These are phyloP conservation scores for Drosophila nr. fundita DNA, from an alignment of 2,888 invertebrate genomes.

Conservation along the genomic window DNA sequence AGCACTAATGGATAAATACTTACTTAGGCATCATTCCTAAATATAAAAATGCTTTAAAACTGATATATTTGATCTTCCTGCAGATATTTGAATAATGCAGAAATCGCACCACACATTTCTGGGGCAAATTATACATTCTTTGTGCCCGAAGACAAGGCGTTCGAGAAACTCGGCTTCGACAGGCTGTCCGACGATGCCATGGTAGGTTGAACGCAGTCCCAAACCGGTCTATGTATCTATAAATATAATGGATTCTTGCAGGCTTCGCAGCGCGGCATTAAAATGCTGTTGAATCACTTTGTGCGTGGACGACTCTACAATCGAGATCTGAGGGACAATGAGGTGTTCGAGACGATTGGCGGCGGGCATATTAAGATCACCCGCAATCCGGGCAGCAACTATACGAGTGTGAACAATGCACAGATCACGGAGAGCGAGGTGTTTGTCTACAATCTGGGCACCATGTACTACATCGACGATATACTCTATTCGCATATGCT, in stretches of 20 bases:
- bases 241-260: slow-evolving; percentile 53
- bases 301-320: slow-evolving; percentile 88
- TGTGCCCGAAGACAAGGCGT: slow-evolving; percentile 89
- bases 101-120: slow-evolving; percentile 87
- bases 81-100: slow-evolving; percentile 88
- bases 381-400: slow-evolving; percentile 85
- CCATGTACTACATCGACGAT: slow-evolving; percentile 88
- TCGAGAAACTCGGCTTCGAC: slow-evolving; percentile 87
- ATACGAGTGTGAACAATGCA: slow-evolving; percentile 86
- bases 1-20: neutral
- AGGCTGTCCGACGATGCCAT: slow-evolving; percentile 86
- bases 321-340: slow-evolving; percentile 86
- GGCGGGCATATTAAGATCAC: slow-evolving; percentile 86
- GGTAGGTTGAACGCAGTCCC: slow-evolving; percentile 62
- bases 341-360: slow-evolving; percentile 86
- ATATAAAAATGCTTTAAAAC: neutral
- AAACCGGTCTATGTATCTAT: neutral
- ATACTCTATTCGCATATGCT: slow-evolving; percentile 86
- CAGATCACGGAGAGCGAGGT: slow-evolving; percentile 87
- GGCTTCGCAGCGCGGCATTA: slow-evolving; percentile 87
- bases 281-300: slow-evolving; percentile 88
- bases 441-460: slow-evolving; percentile 88
- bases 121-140: slow-evolving; percentile 90
- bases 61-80: neutral
- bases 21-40: neutral